phyloP scores from a whole-genome alignment of 2,888 invertebrate genomes.

The Agrochola litura region DNA sequence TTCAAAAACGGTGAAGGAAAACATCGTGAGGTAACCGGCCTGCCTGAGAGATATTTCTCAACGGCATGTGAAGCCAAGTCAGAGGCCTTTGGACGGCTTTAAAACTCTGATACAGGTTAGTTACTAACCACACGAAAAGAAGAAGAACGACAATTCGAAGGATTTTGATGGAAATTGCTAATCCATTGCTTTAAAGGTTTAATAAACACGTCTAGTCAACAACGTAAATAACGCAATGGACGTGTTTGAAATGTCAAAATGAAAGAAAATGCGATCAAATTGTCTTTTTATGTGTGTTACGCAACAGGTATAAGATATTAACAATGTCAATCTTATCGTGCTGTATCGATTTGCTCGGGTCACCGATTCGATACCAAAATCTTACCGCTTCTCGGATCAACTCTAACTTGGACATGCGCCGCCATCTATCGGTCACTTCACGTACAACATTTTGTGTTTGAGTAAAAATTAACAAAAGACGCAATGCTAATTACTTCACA shows the following conservation, averaged over 20 bases:
- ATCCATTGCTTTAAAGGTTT: too few relatives aligned
- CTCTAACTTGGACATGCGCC: background rate
- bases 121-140: too few relatives aligned
- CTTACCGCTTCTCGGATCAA: background rate
- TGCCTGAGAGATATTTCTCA: too few relatives aligned
- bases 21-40: too few relatives aligned
- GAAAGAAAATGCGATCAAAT: background rate
- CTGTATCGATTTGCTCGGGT: background rate
- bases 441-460: conserved; percentile 26
- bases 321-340: background rate
- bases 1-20: too few relatives aligned
- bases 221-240: background rate
- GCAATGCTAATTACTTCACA: conserved; percentile 45
- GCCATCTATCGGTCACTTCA: conserved; percentile 41
- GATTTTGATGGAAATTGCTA: too few relatives aligned
- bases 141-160: too few relatives aligned
- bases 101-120: too few relatives aligned
- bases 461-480: conserved; percentile 46
- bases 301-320: background rate
- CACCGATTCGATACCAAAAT: background rate
- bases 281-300: background rate
- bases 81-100: too few relatives aligned
- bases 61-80: too few relatives aligned
- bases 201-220: too few relatives aligned
- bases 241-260: background rate